phyloP scores from a whole-genome alignment of 2,888 invertebrate genomes.

The Epiperipatus broadwayi region DNA sequence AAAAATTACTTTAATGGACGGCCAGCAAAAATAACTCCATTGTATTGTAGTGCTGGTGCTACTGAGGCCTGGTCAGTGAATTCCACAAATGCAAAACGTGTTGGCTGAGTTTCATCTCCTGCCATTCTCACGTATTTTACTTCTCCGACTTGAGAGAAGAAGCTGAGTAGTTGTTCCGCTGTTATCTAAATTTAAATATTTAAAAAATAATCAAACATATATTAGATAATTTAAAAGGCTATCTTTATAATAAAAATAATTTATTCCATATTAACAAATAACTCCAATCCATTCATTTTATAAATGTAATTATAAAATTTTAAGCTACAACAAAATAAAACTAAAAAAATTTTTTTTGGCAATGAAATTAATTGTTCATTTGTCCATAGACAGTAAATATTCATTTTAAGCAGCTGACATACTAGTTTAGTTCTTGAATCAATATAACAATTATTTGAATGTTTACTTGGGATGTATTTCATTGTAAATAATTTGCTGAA shows the following conservation, averaged over 20 bases:
- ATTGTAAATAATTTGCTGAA: too few species aligned
- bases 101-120: slow-evolving; percentile 46
- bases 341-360: too few species aligned
- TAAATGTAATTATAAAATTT: too few species aligned
- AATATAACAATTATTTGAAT: too few species aligned
- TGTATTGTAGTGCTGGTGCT: slow-evolving; percentile 57
- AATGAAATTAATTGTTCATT: too few species aligned
- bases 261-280: too few species aligned
- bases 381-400: too few species aligned
- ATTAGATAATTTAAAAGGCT: background rate
- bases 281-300: too few species aligned
- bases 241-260: background rate
- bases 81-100: slow-evolving; percentile 62
- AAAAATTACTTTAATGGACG: slow-evolving; percentile 36
- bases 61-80: slow-evolving; percentile 78
- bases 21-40: slow-evolving; percentile 53
- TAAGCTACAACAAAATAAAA: too few species aligned
- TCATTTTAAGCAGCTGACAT: too few species aligned
- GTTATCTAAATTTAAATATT: slow-evolving; percentile 21
- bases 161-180: slow-evolving; percentile 66
- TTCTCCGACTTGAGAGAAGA: slow-evolving; percentile 69
- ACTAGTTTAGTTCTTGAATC: too few species aligned
- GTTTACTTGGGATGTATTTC: too few species aligned
- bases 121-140: slow-evolving; percentile 86
- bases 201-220: slow-evolving; percentile 1